Base-by-base conservation (phyloP, 2,797 vertebrate genomes). In the Thaleichthys pacificus region DNA sequence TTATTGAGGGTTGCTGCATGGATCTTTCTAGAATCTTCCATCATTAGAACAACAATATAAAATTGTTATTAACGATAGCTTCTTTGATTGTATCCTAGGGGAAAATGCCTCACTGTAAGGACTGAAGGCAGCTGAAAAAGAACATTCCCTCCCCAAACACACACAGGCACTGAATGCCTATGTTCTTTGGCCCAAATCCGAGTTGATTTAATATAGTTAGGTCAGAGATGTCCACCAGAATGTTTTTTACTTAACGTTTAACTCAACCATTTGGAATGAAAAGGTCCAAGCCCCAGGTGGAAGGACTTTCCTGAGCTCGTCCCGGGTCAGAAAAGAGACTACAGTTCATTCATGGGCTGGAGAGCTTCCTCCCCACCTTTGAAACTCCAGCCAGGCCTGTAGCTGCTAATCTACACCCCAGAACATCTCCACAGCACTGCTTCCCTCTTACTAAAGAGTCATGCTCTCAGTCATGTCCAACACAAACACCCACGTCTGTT, bases 401-500 rank as follows among this genome's bases (percentile, higher is more conserved):
- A 24, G 42, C 68, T 51, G 21, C 54, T 57, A 54, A 71, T 14
- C 14, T n/a, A 35, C 54, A 22, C 8, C 21, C 42, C 21, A 58
- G 64, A 32, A 14, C 68, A 24, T 26, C 61, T 22, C 58, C 2
- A 2, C 26, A 69, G 19, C 11, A 66, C 35, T 35, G 8, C 38
- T 7, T 24, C 22, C 66, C 61, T 28, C 68, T 60, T 64, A 61
- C 56, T 71, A 68, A 35, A 62, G 24, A 65, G 32, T 24, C 60
- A 22, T 58, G 66, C 49, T 70, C 68, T 54, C 32, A 62, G 38
- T 69, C 69, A 28, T 15, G 68, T 76, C 83, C 72, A 84, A 80
- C 42, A 80, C 68, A 80, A 86, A 85, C 72, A 86, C 15, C 15
- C 28, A 12, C 38, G 4, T 78, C 71, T 72, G 63, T 79, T 70